Percentiles rank a stretch among this genome's conserved stretches.
Evolutionary conservation across 23 tunicate species (phyloP).

Genomic region (Ciona savignyi): DNA sequence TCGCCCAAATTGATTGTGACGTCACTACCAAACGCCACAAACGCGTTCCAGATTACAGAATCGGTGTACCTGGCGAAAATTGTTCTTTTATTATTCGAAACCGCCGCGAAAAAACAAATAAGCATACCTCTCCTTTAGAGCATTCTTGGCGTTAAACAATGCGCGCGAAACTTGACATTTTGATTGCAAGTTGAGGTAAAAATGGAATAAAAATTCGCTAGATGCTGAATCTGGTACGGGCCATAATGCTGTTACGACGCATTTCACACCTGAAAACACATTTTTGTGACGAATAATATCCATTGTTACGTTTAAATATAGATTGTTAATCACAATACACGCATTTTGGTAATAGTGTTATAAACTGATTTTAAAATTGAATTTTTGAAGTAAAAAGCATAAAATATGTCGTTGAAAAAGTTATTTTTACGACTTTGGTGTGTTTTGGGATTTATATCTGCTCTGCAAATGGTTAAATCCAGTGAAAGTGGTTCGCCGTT

Average conservation of each 20-base stretch:
- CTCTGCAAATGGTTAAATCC: not conserved
- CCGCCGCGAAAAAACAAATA: too few species aligned
- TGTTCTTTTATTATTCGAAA: too few species aligned
- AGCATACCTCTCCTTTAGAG: constrained; percentile 32
- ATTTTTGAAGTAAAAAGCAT: not conserved
- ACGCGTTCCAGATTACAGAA: constrained; percentile 47
- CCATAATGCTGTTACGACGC: constrained; percentile 46
- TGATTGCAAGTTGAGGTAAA: constrained; percentile 39
- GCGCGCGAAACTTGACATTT: constrained; percentile 41
- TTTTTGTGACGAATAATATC: too few species aligned
- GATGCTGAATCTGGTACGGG: constrained; percentile 49
- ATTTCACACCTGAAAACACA: constrained; percentile 41
- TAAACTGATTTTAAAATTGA: not conserved
- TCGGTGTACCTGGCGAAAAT: constrained; percentile 48
- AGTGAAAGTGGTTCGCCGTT: not conserved
- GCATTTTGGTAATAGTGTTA: too few species aligned
- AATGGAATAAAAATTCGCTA: constrained; percentile 39
- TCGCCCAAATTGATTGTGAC: constrained; percentile 45
- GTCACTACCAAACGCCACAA: constrained; percentile 40
- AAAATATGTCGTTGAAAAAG: not conserved
- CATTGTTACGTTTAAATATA: too few species aligned
- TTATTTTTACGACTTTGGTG: not conserved
- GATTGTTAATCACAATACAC: too few species aligned
- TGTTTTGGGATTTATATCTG: not conserved
- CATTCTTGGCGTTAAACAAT: constrained; percentile 32